Percentiles rank a stretch among this genome's conserved stretches.
These are phyloP conservation scores for Falco naumanni DNA, from an alignment of 2,797 vertebrate genomes.

Conservation along the genomic window DNA sequence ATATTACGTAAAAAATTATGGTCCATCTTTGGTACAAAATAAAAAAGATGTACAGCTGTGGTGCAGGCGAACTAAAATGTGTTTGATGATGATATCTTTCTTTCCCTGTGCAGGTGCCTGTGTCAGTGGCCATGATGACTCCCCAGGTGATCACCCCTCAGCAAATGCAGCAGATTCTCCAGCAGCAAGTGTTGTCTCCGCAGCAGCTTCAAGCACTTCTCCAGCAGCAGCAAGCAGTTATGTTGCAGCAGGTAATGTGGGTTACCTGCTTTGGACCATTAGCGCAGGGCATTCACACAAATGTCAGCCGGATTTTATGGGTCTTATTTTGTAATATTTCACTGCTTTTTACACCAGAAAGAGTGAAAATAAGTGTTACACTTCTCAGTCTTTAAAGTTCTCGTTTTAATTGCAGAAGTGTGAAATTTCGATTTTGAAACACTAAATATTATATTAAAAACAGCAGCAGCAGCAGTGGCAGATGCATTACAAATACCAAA, in stretches of 20 bases:
- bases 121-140: slow-evolving; percentile 99
- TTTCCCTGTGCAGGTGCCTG: slow-evolving; percentile 88
- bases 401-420: slow-evolving; percentile 13
- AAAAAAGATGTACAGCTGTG: not conserved
- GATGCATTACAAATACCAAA: slow-evolving; percentile 38
- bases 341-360: not conserved
- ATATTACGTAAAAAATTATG: slow-evolving; percentile 42
- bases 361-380: slow-evolving; percentile 25
- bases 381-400: not conserved
- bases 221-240: slow-evolving; percentile 98
- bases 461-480: slow-evolving; percentile 33
- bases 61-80: not conserved
- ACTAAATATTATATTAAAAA: slow-evolving; percentile 16
- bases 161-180: slow-evolving; percentile 99
- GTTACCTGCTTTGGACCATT: slow-evolving; percentile 75
- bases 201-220: slow-evolving; percentile 99
- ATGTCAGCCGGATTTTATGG: not conserved
- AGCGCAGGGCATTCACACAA: not conserved
- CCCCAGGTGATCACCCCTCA: slow-evolving; percentile 99
- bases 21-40: slow-evolving; percentile 31
- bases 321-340: not conserved
- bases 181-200: slow-evolving; percentile 98
- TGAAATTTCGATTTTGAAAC: not conserved
- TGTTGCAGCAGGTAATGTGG: slow-evolving; percentile 97
- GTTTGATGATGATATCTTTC: slow-evolving; percentile 40